Conservation (phyloP, 2,888 invertebrate species). For the Troides aeacus region DNA sequence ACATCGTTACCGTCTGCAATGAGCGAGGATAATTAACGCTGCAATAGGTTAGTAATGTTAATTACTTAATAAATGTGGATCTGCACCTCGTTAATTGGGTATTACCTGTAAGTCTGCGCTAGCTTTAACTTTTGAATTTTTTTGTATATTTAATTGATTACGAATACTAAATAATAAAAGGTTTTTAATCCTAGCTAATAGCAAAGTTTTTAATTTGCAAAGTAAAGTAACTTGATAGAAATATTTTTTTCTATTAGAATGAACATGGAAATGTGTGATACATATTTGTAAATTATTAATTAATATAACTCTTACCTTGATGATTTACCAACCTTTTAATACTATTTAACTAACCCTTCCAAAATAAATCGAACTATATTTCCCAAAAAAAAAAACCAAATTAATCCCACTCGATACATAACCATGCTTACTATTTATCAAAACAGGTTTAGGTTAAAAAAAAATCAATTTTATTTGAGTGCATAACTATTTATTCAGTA, state of each 20-base stretch:
- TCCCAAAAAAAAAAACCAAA: too few species aligned
- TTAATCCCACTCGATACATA: not conserved
- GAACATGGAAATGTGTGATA: too few species aligned
- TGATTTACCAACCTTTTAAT: too few species aligned
- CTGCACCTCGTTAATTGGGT: conserved; percentile 27
- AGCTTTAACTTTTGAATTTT: conserved; percentile 62
- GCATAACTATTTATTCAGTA: conserved; percentile 1
- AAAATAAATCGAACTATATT: too few species aligned
- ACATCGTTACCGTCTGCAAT: conserved; percentile 22
- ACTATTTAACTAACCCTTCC: too few species aligned
- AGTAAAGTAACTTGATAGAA: not conserved
- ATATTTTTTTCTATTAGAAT: too few species aligned
- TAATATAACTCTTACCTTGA: too few species aligned
- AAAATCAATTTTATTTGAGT: not conserved
- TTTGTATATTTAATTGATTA: conserved; percentile 17
- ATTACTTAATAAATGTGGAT: conserved; percentile 11
- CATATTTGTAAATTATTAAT: too few species aligned
- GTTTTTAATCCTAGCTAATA: conserved; percentile 3
- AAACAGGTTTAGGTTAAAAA: not conserved
- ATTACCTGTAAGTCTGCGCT: conserved; percentile 51
- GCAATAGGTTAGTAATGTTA: conserved; percentile 21
- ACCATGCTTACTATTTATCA: not conserved
- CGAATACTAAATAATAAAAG: conserved; percentile 23
- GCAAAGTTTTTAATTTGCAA: not conserved
- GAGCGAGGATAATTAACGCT: conserved; percentile 13